These are phyloP conservation scores for Melipona quadrifasciata DNA, from an alignment of 1,140 invertebrate genomes.

Conservation along the genomic window DNA sequence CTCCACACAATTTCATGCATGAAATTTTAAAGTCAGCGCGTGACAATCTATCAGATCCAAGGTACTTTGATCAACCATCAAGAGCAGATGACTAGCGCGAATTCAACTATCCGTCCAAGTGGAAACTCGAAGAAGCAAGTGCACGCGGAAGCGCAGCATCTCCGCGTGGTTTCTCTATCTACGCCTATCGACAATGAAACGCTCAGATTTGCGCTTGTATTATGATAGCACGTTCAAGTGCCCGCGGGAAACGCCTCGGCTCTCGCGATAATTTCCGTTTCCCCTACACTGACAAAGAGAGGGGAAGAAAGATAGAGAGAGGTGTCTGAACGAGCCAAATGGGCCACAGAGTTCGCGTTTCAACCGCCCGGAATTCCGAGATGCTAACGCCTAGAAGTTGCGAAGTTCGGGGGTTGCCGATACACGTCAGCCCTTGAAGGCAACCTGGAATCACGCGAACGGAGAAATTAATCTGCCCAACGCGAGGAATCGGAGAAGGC, in stretches of 20 bases:
- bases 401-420: neutral
- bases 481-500: neutral
- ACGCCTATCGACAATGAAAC: neutral
- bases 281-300: neutral
- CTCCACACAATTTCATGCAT: fast-evolving
- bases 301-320: neutral
- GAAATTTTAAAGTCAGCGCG: neutral
- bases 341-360: slow-evolving; percentile 39
- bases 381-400: neutral
- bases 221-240: slow-evolving; percentile 23
- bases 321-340: slow-evolving; percentile 37
- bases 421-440: neutral
- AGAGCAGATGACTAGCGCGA: neutral
- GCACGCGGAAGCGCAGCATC: neutral
- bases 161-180: neutral
- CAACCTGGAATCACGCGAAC: neutral
- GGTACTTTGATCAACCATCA: slow-evolving; percentile 12
- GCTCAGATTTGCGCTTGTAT: slow-evolving; percentile 21
- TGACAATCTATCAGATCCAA: neutral
- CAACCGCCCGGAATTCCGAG: neutral
- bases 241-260: slow-evolving; percentile 29
- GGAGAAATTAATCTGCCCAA: slow-evolving; percentile 31
- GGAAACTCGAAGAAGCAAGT: neutral
- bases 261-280: slow-evolving; percentile 46
- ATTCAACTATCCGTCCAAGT: neutral